Conservation (phyloP, 2,113 vertebrate species). For the Uria aalge region DNA sequence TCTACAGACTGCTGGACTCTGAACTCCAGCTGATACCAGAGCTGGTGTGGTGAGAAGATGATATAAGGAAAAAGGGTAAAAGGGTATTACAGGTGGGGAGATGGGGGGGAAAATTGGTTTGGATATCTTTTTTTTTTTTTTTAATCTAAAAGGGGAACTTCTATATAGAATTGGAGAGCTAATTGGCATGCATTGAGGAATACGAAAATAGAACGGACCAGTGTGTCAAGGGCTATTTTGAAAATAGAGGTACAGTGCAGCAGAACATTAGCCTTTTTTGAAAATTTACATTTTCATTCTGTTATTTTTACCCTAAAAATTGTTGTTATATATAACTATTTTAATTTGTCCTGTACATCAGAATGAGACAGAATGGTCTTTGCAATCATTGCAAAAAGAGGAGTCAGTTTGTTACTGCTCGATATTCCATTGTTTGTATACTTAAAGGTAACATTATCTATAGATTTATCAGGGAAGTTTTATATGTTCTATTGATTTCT, state of each 20-base stretch:
- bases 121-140: not conserved
- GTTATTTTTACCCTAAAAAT: not conserved
- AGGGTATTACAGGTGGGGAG: not conserved
- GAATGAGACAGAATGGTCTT: not conserved
- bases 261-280: not conserved
- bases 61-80: not conserved
- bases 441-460: not conserved
- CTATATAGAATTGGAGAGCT: not conserved
- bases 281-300: not conserved
- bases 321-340: not conserved
- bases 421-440: not conserved
- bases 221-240: not conserved
- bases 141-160: not conserved
- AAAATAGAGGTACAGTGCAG: accelerated
- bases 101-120: not conserved
- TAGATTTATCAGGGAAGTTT: not conserved
- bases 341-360: not conserved
- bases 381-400: not conserved
- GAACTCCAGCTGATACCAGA: not conserved
- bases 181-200: not conserved
- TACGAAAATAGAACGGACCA: not conserved
- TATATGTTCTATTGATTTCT: not conserved
- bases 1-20: not conserved
- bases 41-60: not conserved
- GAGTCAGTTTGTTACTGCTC: not conserved